Evolutionary conservation across 2,888 invertebrate species (phyloP).

Genomic region (Atrina japonica): DNA sequence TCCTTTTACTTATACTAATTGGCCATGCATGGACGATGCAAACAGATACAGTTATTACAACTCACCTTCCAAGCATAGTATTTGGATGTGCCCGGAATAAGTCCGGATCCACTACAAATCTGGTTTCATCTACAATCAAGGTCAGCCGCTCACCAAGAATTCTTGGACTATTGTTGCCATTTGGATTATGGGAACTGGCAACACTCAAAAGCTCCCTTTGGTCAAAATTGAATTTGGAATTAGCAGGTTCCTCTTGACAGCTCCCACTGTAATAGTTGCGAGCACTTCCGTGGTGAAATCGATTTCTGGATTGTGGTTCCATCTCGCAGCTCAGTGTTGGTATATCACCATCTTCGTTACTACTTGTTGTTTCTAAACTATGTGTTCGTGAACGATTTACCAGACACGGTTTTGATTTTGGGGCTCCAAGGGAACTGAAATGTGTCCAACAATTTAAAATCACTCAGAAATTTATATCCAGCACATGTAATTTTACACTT

Average conservation of each 20-base stretch:
- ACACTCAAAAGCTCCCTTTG: slow-evolving; percentile 25
- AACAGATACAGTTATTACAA: too few species aligned
- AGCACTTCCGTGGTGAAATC: not conserved
- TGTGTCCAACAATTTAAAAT: not conserved
- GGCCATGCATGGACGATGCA: too few species aligned
- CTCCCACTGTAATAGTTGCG: slow-evolving; percentile 10
- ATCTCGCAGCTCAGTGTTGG: slow-evolving; percentile 10
- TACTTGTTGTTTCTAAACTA: slow-evolving; percentile 72
- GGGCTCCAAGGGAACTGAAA: slow-evolving; percentile 70
- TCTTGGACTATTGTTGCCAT: slow-evolving; percentile 44
- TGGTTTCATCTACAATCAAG: slow-evolving; percentile 96
- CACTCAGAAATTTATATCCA: too few species aligned
- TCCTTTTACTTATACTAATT: too few species aligned
- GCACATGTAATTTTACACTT: too few species aligned
- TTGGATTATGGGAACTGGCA: slow-evolving; percentile 10
- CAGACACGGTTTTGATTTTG: slow-evolving; percentile 73
- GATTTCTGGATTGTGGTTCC: not conserved
- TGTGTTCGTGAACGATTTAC: slow-evolving; percentile 71
- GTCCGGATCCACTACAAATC: slow-evolving; percentile 95
- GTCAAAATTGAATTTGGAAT: slow-evolving; percentile 27
- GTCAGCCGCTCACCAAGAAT: slow-evolving; percentile 69
- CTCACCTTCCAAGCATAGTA: slow-evolving; percentile 95
- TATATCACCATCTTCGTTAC: slow-evolving; percentile 70
- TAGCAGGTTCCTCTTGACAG: not conserved
- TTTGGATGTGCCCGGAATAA: slow-evolving; percentile 97